Base-by-base conservation (phyloP, 2,888 invertebrate genomes). In the Drosophila antonietae region DNA sequence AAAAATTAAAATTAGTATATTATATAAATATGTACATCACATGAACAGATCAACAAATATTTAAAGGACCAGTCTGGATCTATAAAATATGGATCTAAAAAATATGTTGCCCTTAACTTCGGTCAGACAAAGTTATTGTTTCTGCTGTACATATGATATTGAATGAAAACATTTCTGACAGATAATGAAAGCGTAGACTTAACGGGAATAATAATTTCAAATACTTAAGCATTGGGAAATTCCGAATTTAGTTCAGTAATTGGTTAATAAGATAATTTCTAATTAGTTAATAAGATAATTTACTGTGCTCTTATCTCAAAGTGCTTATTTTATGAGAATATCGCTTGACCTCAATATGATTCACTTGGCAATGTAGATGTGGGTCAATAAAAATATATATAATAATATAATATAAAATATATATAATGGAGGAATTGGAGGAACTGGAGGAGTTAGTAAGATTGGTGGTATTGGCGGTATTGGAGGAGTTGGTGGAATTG, bases 281-380 rank as follows among this genome's bases (percentile, higher is more conserved):
- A 78, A 53, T n/a, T 23, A 18, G 43, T 44, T 33, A 37, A 44
- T 63, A 33, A 20, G 3, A n/a, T 37, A 15, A 39, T 43, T 41
- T 15, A 0, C 51, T 1, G 43, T 28, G 18, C 8, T 28, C 14
- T n/a, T 41, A 56, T 41, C 31, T 18, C 28, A 18, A 10, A 37
- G 28, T 44, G 15, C 14, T 61, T 35, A 41, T 20, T 15, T 28
- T 33, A 33, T 49, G 14, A 18, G 7, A 12, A 47, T 31, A 41
- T 5, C 47, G 28, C 12, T 10, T 23, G 47, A 12, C n/a, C 43
- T 37, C 5, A 37, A 14, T 2, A 37, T 53, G 20, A 37, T 23
- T 15, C 15, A 46, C n/a, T 37, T 37, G 81, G 75, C 39, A 33
- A 6, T 46, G 33, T 8, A 23, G 14, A 49, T 20, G 18, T 31